phyloP scores from a whole-genome alignment of 2,113 vertebrate species.

The Cricetomys ansorgei region DNA sequence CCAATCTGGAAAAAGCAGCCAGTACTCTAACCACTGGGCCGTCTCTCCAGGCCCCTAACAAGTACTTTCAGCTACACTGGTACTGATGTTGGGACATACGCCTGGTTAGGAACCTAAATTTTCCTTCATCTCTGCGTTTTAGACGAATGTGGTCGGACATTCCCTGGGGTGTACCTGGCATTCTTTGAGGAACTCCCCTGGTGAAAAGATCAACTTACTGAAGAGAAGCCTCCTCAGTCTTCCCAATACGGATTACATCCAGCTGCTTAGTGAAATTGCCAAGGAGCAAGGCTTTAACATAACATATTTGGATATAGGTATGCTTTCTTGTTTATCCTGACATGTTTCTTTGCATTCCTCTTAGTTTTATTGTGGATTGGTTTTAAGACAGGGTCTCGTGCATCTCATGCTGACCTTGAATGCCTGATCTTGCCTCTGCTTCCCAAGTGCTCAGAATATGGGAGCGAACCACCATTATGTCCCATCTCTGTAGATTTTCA shows the following conservation, averaged over 20 bases:
- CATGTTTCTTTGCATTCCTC: not conserved
- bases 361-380: not conserved
- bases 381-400: not conserved
- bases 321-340: slow-evolving; percentile 63
- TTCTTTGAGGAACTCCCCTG: slow-evolving; percentile 88
- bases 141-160: slow-evolving; percentile 82
- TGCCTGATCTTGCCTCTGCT: not conserved
- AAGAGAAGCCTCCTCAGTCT: slow-evolving; percentile 92
- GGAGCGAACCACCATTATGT: not conserved
- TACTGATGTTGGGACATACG: not conserved
- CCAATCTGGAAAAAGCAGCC: not conserved
- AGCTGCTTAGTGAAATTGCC: slow-evolving; percentile 91
- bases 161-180: slow-evolving; percentile 85
- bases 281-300: slow-evolving; percentile 92
- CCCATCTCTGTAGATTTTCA: not conserved
- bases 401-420: no score
- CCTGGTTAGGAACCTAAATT: slow-evolving; percentile 11
- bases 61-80: not conserved
- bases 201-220: slow-evolving; percentile 91
- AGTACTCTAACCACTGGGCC: not conserved
- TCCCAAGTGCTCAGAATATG: not conserved
- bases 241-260: slow-evolving; percentile 93
- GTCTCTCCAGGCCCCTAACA: not conserved
- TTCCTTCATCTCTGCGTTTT: slow-evolving; percentile 72
- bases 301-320: slow-evolving; percentile 93